Base-by-base conservation (phyloP, 2,113 vertebrate species). In the Varanus komodoensis region DNA sequence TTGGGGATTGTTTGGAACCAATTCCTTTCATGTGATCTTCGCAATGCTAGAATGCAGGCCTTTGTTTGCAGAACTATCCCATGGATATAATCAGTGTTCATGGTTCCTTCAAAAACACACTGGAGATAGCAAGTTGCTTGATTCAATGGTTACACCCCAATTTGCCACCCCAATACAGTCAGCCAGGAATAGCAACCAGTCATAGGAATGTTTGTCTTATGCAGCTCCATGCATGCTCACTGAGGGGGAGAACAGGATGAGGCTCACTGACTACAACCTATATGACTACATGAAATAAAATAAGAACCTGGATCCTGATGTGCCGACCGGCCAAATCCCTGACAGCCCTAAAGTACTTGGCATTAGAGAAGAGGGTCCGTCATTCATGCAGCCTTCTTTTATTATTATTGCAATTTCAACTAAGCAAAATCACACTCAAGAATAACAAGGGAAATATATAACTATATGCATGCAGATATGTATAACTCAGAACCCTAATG, bases 51-150 rank as follows among this genome's bases (percentile, higher is more conserved):
- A 74, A 68, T 8, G 32, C 12, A 3, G 21, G 3, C 38, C 19
- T 80, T 32, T 3, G 69, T 77, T 87, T 86, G 8, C 87, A 57
- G 23, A n/a, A 15, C 38, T 44, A 0, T 7, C 19, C 27, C 0
- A 0, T 0, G 32, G 77, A 71, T 5, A 2, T 32, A 12, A 0
- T 57, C 54, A 1, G 23, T 0, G 50, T 79, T 87, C 74, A 83
- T 64, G 90, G 38, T 0, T 0, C 2, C 2, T 50, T 2, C 9
- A 69, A 0, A 50, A 19, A 80, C 44, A n/a, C 52, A 52, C 25
- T 87, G 73, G 23, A 57, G 4, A 38, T 38, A 7, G 32, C 73
- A 25, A 6, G 23, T 0, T 6, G 0, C 50, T 64, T 64, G 34
- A 15, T 6, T 0, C 32, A 34, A 14, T 54, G 17, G 27, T 52